Evolutionary conservation across 2,113 vertebrate species (phyloP), one percentile per base, ranked within the genome.

Genomic region (Sceloporus tristichus): DNA sequence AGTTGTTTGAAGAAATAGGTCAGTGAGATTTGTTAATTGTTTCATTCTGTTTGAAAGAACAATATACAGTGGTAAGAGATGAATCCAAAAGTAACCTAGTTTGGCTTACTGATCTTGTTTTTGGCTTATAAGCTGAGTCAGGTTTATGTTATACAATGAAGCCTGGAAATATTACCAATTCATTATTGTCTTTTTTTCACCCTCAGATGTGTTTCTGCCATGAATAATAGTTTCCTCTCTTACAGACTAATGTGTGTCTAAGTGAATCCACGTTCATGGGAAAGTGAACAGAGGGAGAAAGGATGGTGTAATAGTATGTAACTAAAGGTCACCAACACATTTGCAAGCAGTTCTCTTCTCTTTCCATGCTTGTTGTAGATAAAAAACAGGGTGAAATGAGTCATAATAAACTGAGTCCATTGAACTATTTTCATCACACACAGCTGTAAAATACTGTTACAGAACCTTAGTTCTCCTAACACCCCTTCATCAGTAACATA

Each of bases 381-480:
- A 76, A 83, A 87, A 83, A 54, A 2, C 73, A 88, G 56, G 75
- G 54, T 75, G 38, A 88, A 77, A 83, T 87, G 71, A 83, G 29
- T 77, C 80, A 83, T 77, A 77, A 88, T 88, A 76, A 88, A 76
- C 79, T 66, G 54, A 8, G 59, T 76, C 76, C 59, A 27, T 16
- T 77, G 29, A 82, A 82, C 65, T 83, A 71, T 82, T 83, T 71
- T 82, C 40, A 66, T 66, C 34, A 38, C 23, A 77, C n/a, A 38
- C 40, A 68, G 76, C 54, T 65, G 71, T 66, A 79, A 79, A 79
- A 54, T 6, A 75, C 16, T 42, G 23, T 25, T 81, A 73, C 9
- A 29, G 54, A 48, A 34, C 21, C 65, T 59, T n/a, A 38, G 13
- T 38, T 29, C 48, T 5, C 48, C 38, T 25, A 75, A 53, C 27